phyloP scores from a whole-genome alignment of 2,113 vertebrate genomes.

The Chloebia gouldiae region DNA sequence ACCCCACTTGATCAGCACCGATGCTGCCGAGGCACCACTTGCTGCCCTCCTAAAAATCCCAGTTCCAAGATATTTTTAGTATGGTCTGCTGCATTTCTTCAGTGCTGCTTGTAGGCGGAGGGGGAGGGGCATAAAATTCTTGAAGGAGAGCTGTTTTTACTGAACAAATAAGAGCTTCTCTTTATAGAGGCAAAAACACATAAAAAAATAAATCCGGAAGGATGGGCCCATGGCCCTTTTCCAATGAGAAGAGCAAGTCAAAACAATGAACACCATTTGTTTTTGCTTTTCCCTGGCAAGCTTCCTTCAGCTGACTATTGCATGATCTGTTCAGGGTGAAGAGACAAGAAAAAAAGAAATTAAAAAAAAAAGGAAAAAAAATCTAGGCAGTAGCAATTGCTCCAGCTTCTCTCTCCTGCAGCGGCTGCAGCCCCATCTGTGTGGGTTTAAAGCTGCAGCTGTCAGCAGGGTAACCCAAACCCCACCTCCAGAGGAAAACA shows the following conservation, averaged over 20 bases:
- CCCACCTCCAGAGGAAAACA: not conserved
- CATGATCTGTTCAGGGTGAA: not conserved
- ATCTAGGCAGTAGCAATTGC: conserved; percentile 11
- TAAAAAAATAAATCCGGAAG: conserved; percentile 1
- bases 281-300: conserved; percentile 46
- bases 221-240: conserved; percentile 23
- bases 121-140: not conserved
- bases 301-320: conserved; percentile 3
- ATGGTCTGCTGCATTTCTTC: not conserved
- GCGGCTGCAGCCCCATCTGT: not conserved
- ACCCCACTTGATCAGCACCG: rapidly evolving
- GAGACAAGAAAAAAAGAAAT: not conserved
- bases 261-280: conserved; percentile 49
- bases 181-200: conserved; percentile 51
- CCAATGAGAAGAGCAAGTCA: conserved; percentile 39
- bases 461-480: not conserved
- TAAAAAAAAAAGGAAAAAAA: not conserved
- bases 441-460: not conserved
- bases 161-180: conserved; percentile 43
- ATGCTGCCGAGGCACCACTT: not conserved
- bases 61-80: not conserved
- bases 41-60: not conserved
- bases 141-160: conserved; percentile 23
- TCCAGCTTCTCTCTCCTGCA: not conserved
- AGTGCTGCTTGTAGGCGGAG: not conserved